A percentile compares a stretch with the other conserved stretches of the same genome.
Conservation (phyloP, 1,140 invertebrate genomes). For the Papilio machaon region DNA sequence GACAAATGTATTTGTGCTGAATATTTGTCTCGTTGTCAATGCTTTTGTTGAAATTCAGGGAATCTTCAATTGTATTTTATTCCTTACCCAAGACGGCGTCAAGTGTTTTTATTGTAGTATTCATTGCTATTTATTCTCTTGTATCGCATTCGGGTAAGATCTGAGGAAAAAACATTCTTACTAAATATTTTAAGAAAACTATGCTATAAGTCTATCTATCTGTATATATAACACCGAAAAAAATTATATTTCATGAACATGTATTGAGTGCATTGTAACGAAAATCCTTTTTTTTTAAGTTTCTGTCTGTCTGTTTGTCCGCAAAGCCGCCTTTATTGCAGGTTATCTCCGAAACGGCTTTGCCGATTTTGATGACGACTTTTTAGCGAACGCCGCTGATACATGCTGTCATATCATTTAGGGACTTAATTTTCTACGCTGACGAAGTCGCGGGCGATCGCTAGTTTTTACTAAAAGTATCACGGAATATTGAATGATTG, state of each 20-base stretch:
- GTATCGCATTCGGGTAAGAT: conserved; percentile 5
- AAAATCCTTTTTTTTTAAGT: too few relatives aligned
- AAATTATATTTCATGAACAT: too few relatives aligned
- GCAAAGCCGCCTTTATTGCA: too few relatives aligned
- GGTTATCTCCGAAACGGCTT: too few relatives aligned
- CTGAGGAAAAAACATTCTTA: neutral
- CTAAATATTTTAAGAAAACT: conserved; percentile 11
- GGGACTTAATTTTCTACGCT: too few relatives aligned
- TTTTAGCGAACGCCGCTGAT: too few relatives aligned
- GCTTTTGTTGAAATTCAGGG: conserved; percentile 32
- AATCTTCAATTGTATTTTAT: conserved; percentile 38
- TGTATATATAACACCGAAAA: too few relatives aligned
- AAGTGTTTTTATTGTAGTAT: conserved; percentile 26
- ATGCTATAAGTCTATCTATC: neutral
- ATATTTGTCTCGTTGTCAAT: conserved; percentile 30
- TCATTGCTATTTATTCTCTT: conserved; percentile 28
- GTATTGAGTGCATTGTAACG: too few relatives aligned
- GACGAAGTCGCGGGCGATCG: too few relatives aligned
- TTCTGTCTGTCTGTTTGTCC: too few relatives aligned
- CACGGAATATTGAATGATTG: neutral
- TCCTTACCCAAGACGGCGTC: conserved; percentile 12
- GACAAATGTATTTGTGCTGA: conserved; percentile 40
- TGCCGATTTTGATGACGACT: too few relatives aligned
- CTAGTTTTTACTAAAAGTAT: neutral
- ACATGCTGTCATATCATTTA: too few relatives aligned